These are phyloP conservation scores for Phrixothrix hirtus DNA, from an alignment of 2,888 invertebrate genomes.

Conservation along the genomic window DNA sequence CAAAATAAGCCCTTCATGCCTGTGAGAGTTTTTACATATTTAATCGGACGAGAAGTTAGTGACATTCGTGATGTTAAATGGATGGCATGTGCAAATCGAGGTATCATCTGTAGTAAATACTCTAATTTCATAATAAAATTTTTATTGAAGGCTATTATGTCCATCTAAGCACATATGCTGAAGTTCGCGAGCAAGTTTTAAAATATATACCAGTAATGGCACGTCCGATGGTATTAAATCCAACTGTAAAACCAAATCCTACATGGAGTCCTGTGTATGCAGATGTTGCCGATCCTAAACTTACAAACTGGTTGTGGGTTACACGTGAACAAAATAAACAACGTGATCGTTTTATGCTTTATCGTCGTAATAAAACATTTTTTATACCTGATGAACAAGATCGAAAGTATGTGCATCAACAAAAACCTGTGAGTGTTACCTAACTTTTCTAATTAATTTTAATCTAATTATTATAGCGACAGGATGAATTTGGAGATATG, in stretches of 20 bases:
- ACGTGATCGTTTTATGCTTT: conserved; percentile 72
- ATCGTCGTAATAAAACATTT: conserved; percentile 63
- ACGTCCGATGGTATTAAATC: conserved; percentile 86
- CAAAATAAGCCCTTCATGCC: conserved; percentile 72
- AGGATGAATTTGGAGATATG: conserved; percentile 65
- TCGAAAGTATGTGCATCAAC: conserved; percentile 61
- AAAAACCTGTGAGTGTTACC: conserved; percentile 53
- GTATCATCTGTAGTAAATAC: no score
- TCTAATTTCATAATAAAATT: no score
- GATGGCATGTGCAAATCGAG: conserved; percentile 98
- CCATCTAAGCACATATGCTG: conserved; percentile 94
- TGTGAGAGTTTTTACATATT: conserved; percentile 95
- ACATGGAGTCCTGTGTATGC: conserved; percentile 98
- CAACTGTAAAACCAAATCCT: conserved; percentile 79
- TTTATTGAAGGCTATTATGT: conserved; percentile 79
- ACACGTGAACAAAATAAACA: conserved; percentile 80
- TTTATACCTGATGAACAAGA: conserved; percentile 69
- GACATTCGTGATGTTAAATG: conserved; percentile 92
- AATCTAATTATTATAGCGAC: conserved; percentile 56
- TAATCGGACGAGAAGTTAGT: conserved; percentile 81
- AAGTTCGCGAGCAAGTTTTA: conserved; percentile 93
- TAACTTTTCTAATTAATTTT: no score
- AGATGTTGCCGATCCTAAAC: conserved; percentile 87
- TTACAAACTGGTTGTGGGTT: conserved; percentile 90
- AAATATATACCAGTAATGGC: conserved; percentile 98